A percentile compares a stretch with the other conserved stretches of the same genome.
These are phyloP conservation scores for Kryptopterus vitreolus DNA, from an alignment of 2,797 vertebrate genomes.

Conservation along the genomic window DNA sequence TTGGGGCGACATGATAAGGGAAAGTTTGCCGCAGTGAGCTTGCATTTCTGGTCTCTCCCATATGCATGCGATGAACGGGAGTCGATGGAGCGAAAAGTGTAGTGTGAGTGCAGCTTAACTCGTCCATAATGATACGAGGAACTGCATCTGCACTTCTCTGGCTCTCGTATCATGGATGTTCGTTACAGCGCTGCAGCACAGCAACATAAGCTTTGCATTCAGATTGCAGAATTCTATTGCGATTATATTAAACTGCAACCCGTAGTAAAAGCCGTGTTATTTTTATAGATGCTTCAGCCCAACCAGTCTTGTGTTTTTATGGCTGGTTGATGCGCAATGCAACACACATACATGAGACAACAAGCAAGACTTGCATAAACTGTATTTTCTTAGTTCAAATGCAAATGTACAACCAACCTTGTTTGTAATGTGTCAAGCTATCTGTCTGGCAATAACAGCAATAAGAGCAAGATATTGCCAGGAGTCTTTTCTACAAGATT, in stretches of 20 bases:
- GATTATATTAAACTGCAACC: neutral
- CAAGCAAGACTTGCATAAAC: neutral
- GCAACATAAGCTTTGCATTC: neutral
- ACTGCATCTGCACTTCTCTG: neutral
- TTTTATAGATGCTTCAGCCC: neutral
- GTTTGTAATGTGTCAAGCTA: neutral
- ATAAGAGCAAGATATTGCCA: conserved; percentile 17
- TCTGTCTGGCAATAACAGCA: neutral
- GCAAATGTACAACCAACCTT: neutral
- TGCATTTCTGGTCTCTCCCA: no score
- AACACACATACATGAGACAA: neutral
- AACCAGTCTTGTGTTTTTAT: neutral
- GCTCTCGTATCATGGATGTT: neutral
- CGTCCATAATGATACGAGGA: no score
- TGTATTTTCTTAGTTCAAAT: neutral
- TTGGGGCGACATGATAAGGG: no score
- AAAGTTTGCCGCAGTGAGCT: no score
- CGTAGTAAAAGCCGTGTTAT: neutral
- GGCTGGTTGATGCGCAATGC: neutral
- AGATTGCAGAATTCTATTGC: neutral
- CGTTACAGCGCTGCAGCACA: neutral
- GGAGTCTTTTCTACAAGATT: conserved; percentile 26
- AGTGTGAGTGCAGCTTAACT: neutral
- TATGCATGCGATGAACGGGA: no score
- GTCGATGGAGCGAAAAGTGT: neutral